Evolutionary conservation across 2,113 vertebrate genomes (phyloP), one percentile per base, ranked within the genome.

Genomic region (Platycercus adscitus): DNA sequence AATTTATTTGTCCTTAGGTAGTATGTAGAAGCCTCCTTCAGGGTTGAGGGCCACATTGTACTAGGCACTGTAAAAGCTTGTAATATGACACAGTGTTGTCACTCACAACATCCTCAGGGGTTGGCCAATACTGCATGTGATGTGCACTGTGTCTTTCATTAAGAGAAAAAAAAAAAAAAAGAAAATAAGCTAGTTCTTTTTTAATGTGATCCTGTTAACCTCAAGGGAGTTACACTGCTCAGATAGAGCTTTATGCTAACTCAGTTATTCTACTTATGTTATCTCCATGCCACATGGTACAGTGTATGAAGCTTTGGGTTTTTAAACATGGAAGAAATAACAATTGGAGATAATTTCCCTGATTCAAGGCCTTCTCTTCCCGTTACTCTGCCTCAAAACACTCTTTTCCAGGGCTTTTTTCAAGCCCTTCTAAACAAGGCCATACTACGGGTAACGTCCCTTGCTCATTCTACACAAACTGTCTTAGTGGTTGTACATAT

Each of bases 1-100:
- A 78, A 90, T 91, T 86, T 71, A 78, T 87, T 95, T 90, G 65
- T 88, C 90, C 72, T 94, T 50, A 71, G 65, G 83, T 88, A 79
- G 44, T 21, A 79, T 43, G 81, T 56, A 53, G 70, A 86, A 87
- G 35, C 47, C 14, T 79, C 50, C 55, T 92, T 71, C 43, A 79
- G 69, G 35, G 29, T 17, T 76, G 81, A 89, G 84, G 83, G 29
- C 39, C 69, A 72, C 80, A 39, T 78, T 94, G 58, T 81, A 25
- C 64, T 75, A 73, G 66, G 55, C 10, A 5, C n/a, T 73, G 46
- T 53, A 86, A 73, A 92, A 68, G 26, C 47, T 28, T 49, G 70
- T 75, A 64, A 87, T 68, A n/a, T 2, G 39, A 81, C 72, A 60
- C 6, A 75, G 20, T 23, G 28, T 69, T 79, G 56, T 78, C 73